A percentile compares a stretch with the other conserved stretches of the same genome.
These are phyloP conservation scores for Leptinotarsa defecta DNA, from an alignment of 1,140 invertebrate species.

Conservation along the genomic window DNA sequence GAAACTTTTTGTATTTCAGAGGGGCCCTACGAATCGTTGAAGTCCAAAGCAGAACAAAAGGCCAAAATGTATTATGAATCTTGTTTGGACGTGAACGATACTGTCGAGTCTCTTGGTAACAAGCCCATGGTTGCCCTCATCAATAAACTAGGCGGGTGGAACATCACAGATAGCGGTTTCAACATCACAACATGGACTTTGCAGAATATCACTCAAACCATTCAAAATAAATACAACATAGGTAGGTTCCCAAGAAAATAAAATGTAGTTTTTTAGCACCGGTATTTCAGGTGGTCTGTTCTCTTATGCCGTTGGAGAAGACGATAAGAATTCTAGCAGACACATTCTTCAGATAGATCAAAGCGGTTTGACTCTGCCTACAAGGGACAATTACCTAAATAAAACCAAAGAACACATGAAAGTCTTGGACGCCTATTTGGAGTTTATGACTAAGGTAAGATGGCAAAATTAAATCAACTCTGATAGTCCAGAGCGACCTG, in stretches of 20 bases:
- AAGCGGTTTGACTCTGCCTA: constrained; percentile 86
- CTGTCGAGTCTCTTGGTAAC: constrained; percentile 80
- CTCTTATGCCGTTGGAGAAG: constrained; percentile 88
- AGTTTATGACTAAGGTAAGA: constrained; percentile 87
- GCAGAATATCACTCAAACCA: constrained; percentile 74
- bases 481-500: not conserved
- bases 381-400: constrained; percentile 91
- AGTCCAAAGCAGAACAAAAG: constrained; percentile 83
- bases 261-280: not conserved
- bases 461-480: not conserved
- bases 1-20: constrained; percentile 55
- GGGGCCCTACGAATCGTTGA: constrained; percentile 64
- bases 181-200: constrained; percentile 73
- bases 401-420: constrained; percentile 78
- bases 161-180: constrained; percentile 59
- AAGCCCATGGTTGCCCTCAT: constrained; percentile 81
- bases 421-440: constrained; percentile 82
- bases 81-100: constrained; percentile 92
- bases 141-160: constrained; percentile 75
- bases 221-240: constrained; percentile 87
- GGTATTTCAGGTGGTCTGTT: constrained; percentile 72
- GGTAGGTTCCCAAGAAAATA: constrained; percentile 54
- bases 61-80: constrained; percentile 90
- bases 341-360: constrained; percentile 93
- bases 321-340: constrained; percentile 87